Base-by-base conservation (phyloP, 2,888 invertebrate genomes). In the Limnephilus auricula region DNA sequence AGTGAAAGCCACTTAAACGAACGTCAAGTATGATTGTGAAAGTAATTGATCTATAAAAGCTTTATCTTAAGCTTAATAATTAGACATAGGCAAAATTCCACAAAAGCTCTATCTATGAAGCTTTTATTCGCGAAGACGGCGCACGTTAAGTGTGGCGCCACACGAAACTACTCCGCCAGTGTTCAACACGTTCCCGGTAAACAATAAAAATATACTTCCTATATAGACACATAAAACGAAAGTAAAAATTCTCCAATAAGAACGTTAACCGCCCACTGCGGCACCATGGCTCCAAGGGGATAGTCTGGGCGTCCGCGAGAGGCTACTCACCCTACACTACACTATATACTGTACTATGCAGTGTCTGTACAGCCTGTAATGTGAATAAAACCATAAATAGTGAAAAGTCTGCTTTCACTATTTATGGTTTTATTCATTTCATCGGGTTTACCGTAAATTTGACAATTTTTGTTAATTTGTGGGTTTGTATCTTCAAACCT, bases 181-280 rank as follows among this genome's bases (percentile, higher is more conserved):
- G 34, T 90, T 90, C 90, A 91, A 86, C 89, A 90, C 90, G 90
- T 91, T 31, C 40, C 25, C 10, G 79, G 34, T 3, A 78, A 90
- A 91, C 85, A 90, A 90, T 90, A 91, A 85, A 91, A 90, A 40
- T 25, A n/a, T 89, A 79, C 79, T 79, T 89, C 65, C 83, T 89
- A 90, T 92, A 89, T 65, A 79, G 90, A 78, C 80, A 82, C 91
- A 87, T 92, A 90, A 90, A 92, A 92, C 83, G 92, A 92, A 90
- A 84, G 50, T 80, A 84, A 84, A 80, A 80, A 32, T 80, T 32
- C 80, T 32, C 32, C 80, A 32, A 65, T 65, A 65, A 65, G 65
- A 65, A 65, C 65, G 65, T 65, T 65, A 65, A 25, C 65, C 65
- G 65, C 65, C 65, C 65, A 65, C n/a, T 65, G 65, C 65, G 65